Evolutionary conservation across 2,113 vertebrate species (phyloP).

Genomic region (Cyanoderma ruficeps): DNA sequence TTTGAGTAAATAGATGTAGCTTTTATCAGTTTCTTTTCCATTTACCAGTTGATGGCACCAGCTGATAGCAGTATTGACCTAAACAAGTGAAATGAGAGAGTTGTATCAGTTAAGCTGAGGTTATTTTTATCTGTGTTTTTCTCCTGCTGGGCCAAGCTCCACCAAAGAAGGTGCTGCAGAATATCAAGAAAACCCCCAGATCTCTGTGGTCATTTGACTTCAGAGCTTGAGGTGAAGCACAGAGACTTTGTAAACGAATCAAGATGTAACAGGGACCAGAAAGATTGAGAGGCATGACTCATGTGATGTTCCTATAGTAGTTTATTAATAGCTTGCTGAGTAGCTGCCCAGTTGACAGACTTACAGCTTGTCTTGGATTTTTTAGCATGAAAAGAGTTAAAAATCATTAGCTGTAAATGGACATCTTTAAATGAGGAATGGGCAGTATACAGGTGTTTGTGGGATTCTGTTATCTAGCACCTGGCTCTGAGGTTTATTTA

Average conservation of each 20-base stretch:
- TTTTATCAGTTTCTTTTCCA: background rate
- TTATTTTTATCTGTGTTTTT: background rate
- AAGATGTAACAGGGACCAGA: background rate
- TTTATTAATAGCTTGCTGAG: conserved; percentile 38
- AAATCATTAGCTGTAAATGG: background rate
- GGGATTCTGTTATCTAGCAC: background rate
- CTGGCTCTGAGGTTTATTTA: background rate
- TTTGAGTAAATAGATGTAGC: background rate
- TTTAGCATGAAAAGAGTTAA: conserved; percentile 7
- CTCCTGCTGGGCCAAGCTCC: background rate
- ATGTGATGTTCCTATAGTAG: conserved; percentile 43
- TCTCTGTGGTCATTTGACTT: background rate
- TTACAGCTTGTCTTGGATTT: background rate
- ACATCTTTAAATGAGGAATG: background rate
- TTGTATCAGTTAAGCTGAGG: background rate
- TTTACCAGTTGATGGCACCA: conserved; percentile 16
- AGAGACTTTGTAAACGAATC: background rate
- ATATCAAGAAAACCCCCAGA: background rate
- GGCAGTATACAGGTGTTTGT: background rate
- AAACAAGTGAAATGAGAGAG: background rate
- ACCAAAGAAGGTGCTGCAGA: background rate
- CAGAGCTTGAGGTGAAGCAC: background rate
- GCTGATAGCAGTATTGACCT: background rate
- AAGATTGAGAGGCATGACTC: background rate
- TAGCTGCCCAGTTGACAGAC: conserved; percentile 21